A percentile compares a stretch with the other conserved stretches of the same genome.
Evolutionary conservation across 1,140 invertebrate species (phyloP).

Genomic region (Drosophila oshimai): DNA sequence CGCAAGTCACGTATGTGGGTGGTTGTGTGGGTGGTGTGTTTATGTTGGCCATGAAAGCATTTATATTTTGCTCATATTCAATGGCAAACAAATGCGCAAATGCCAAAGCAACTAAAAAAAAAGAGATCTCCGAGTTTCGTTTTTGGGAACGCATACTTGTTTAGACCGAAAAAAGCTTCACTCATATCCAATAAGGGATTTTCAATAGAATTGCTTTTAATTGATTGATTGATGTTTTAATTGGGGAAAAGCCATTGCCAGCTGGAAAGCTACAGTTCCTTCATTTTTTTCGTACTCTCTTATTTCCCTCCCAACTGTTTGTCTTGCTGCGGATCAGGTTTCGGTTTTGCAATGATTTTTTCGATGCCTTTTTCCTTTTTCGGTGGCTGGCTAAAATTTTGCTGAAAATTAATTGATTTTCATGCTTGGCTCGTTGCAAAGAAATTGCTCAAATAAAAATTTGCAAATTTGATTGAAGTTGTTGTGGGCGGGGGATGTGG

Average conservation of each 20-base stretch:
- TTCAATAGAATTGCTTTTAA: constrained; percentile 76
- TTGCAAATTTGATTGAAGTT: constrained; percentile 80
- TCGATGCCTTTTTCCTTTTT: constrained; percentile 25
- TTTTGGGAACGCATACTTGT: constrained; percentile 50
- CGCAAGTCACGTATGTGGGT: constrained; percentile 61
- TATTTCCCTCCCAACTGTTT: constrained; percentile 20
- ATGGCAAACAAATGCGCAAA: constrained; percentile 61
- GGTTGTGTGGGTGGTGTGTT: constrained; percentile 1
- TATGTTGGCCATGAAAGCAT: constrained; percentile 56
- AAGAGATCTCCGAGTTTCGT: constrained; percentile 6
- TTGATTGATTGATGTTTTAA: constrained; percentile 82
- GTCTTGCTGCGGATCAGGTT: constrained; percentile 45
- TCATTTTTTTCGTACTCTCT: constrained; percentile 30
- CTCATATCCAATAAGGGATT: constrained; percentile 70
- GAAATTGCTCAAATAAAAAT: constrained; percentile 79
- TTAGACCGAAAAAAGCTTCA: constrained; percentile 57
- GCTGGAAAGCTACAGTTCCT: constrained; percentile 23
- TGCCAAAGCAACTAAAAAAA: constrained; percentile 38
- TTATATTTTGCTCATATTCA: constrained; percentile 62
- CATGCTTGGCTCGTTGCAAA: constrained; percentile 73
- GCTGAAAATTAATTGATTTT: constrained; percentile 79
- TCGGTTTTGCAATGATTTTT: constrained; percentile 26
- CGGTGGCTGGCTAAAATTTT: constrained; percentile 57
- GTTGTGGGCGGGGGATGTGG: constrained; percentile 32
- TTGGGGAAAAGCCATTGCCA: constrained; percentile 71